Base-by-base conservation (phyloP, 2,888 invertebrate genomes). In the Acanthosepion lycidas region DNA sequence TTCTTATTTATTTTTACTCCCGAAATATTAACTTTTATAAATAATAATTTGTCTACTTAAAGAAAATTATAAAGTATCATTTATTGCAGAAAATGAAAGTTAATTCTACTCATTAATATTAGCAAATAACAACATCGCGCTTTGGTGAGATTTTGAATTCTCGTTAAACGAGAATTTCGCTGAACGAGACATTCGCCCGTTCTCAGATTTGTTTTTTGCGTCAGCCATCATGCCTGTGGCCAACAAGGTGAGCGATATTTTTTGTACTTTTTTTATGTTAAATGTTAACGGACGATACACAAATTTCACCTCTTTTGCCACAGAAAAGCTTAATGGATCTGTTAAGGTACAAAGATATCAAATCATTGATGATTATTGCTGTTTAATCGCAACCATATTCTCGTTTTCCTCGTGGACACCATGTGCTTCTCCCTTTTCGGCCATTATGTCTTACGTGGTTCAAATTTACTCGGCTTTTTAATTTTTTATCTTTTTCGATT, bases 151-250 rank as follows among this genome's bases (percentile, higher is more conserved):
- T 33, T 51, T 78, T 78, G 78, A 78, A 78, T 12, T 78, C 78
- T 33, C 78, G 78, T 33, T 18, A 2, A 33, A 78, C 78, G 78
- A n/a, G n/a, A 78, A 78, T 15, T 78, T 78, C 78, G 12, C 18
- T 6, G 12, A 78, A 33, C 78, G 78, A 78, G 78, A 78, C 78
- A 5, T 78, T 78, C 78, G n/a, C 78, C 23, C 78, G n/a, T 9
- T 78, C 78, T 78, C n/a, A 78, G 78, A 78, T 78, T 78, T 78
- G 78, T 78, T 78, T 78, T 78, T 78, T 78, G 78, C 78, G n/a
- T 23, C 78, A 78, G 78, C n/a, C 78, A 78, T 78, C n/a, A 78
- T 78, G 78, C 78, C 78, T 18, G 78, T 78, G n/a, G 78, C 78
- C 78, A 12, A n/a, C 15, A 78, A 78, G 78, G 78, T 78, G 33